Conservation (phyloP, 1,140 invertebrate species). For the Trachymyrmex cornetzi region DNA sequence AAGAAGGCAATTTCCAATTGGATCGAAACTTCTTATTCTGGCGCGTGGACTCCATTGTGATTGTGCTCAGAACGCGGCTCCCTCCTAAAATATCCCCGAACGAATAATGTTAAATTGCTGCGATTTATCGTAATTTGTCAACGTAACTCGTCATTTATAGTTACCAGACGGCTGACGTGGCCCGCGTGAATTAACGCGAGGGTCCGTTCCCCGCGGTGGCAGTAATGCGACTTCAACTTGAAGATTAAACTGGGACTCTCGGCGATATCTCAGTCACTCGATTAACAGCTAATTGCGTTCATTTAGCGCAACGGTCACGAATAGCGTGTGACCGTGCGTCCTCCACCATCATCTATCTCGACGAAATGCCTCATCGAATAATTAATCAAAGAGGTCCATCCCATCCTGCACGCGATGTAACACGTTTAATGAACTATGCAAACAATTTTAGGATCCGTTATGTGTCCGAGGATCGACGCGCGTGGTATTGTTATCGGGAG, state of each 20-base stretch:
- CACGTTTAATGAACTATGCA: conserved; percentile 55
- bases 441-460: conserved; percentile 51
- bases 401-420: background rate
- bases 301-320: conserved; percentile 45
- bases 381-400: conserved; percentile 35
- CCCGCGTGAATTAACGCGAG: conserved; percentile 42
- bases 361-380: conserved; percentile 42
- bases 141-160: conserved; percentile 56
- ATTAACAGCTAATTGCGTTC: conserved; percentile 58
- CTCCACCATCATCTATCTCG: background rate
- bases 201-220: conserved; percentile 28
- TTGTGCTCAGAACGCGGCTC: background rate
- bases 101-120: conserved; percentile 38
- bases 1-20: conserved; percentile 49
- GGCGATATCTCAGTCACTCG: conserved; percentile 58
- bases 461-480: conserved; percentile 16
- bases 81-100: conserved; percentile 33
- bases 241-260: conserved; percentile 32
- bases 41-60: conserved; percentile 26
- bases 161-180: conserved; percentile 44
- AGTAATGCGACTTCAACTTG: conserved; percentile 50
- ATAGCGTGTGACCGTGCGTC: conserved; percentile 2
- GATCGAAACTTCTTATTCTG: conserved; percentile 56
- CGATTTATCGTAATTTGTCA: conserved; percentile 60
- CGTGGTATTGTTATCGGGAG: conserved; percentile 13